Evolutionary conservation across 1,140 invertebrate genomes (phyloP).

Genomic region (Zeugodacus cucurbitae): DNA sequence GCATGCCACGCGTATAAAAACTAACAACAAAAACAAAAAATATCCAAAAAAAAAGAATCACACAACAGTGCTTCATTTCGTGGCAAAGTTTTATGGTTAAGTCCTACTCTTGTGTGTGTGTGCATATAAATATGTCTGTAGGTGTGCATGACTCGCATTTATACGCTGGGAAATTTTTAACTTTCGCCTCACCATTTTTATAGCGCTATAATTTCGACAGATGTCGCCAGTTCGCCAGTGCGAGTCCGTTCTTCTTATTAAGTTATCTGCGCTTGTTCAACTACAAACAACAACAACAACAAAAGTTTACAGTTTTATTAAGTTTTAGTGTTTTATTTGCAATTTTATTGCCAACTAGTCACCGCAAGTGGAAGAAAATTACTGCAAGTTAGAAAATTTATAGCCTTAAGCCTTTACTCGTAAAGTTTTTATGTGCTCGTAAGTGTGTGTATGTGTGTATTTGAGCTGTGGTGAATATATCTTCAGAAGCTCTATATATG

Average conservation of each 20-base stretch:
- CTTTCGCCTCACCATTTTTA: neutral
- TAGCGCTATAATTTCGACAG: neutral
- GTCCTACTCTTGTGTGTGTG: neutral
- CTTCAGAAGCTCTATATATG: too few species aligned
- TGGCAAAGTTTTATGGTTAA: neutral
- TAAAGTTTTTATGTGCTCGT: neutral
- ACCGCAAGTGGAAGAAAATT: neutral
- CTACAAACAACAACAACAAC: neutral
- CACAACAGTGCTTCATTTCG: neutral
- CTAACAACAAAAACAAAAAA: neutral
- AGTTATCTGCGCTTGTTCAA: neutral
- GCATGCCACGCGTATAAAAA: neutral
- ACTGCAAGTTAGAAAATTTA: neutral
- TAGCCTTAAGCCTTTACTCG: neutral
- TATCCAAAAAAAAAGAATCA: neutral
- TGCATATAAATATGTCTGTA: neutral
- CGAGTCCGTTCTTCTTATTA: neutral
- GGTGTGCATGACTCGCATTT: neutral
- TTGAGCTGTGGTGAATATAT: too few species aligned
- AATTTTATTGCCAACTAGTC: constrained; percentile 13
- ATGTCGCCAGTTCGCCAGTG: neutral
- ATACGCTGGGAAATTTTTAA: neutral
- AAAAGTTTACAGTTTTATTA: constrained; percentile 7
- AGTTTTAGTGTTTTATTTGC: constrained; percentile 3
- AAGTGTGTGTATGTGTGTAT: neutral